Evolutionary conservation across 2,888 invertebrate genomes (phyloP).

Genomic region (Melieria crassipennis): DNA sequence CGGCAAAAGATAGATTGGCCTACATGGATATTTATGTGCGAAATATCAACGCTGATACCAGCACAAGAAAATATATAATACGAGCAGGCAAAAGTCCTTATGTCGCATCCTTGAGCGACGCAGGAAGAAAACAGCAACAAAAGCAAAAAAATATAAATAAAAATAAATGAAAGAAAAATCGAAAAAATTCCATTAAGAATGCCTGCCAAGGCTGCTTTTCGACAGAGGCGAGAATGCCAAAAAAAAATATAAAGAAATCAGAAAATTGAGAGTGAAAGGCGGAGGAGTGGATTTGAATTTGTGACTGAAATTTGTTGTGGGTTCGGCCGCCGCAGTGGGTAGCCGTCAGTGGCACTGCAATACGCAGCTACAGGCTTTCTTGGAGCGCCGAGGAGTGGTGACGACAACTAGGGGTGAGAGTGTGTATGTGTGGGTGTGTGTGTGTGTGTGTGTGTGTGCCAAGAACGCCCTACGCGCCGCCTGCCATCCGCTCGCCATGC

Average conservation of each 20-base stretch:
- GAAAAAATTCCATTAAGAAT: constrained; percentile 35
- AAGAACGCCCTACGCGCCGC: too few relatives aligned
- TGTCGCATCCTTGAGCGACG: neutral
- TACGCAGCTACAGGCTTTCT: too few relatives aligned
- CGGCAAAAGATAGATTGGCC: constrained; percentile 56
- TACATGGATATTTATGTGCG: constrained; percentile 58
- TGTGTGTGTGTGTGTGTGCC: too few relatives aligned
- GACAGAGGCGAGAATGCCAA: neutral
- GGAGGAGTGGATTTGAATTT: constrained; percentile 9
- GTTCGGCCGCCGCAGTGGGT: neutral
- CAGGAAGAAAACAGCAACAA: neutral
- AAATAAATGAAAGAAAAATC: constrained; percentile 1
- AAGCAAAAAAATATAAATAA: neutral
- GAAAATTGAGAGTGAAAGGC: neutral
- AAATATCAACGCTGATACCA: constrained; percentile 51
- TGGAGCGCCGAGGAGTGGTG: too few relatives aligned
- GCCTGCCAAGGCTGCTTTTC: too few relatives aligned
- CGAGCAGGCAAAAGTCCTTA: constrained; percentile 6
- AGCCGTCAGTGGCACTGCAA: neutral
- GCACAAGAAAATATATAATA: constrained; percentile 24
- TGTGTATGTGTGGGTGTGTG: neutral
- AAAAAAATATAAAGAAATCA: constrained; percentile 5
- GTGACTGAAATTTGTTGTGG: constrained; percentile 6
- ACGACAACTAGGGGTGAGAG: neutral
- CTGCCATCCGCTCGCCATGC: too few relatives aligned